These are phyloP conservation scores for Ceyx erithaca DNA, from an alignment of 2,797 vertebrate genomes.

Conservation along the genomic window DNA sequence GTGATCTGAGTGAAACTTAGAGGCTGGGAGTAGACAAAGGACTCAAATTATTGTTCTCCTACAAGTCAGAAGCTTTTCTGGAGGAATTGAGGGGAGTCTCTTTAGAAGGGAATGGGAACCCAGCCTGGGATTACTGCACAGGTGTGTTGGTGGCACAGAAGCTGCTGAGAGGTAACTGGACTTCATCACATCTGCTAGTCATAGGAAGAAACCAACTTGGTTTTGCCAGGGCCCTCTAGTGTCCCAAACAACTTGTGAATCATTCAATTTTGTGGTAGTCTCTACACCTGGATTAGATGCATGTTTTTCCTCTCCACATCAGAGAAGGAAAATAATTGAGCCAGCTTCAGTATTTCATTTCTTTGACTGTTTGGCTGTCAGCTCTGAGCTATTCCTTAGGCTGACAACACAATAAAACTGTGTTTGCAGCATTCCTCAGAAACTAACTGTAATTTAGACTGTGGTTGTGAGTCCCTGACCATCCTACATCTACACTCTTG, in stretches of 20 bases:
- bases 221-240: neutral
- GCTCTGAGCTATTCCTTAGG: neutral
- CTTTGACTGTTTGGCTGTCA: neutral
- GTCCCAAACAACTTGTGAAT: neutral
- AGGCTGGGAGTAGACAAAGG: slow-evolving; percentile 19
- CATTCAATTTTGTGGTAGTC: neutral
- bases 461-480: neutral
- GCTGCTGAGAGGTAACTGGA: neutral
- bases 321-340: slow-evolving; percentile 14
- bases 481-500: neutral
- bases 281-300: slow-evolving; percentile 12
- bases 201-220: neutral
- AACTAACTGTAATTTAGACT: neutral
- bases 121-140: neutral
- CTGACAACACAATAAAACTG: neutral
- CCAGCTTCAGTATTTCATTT: neutral
- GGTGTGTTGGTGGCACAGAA: neutral
- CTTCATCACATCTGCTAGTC: neutral
- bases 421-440: slow-evolving; percentile 15
- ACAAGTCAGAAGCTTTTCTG: neutral
- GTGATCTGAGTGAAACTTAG: slow-evolving; percentile 19
- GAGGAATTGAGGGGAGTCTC: neutral
- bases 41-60: neutral
- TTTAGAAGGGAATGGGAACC: neutral
- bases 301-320: neutral